phyloP scores from a whole-genome alignment of 2,797 vertebrate genomes.

The Erethizon dorsatum region DNA sequence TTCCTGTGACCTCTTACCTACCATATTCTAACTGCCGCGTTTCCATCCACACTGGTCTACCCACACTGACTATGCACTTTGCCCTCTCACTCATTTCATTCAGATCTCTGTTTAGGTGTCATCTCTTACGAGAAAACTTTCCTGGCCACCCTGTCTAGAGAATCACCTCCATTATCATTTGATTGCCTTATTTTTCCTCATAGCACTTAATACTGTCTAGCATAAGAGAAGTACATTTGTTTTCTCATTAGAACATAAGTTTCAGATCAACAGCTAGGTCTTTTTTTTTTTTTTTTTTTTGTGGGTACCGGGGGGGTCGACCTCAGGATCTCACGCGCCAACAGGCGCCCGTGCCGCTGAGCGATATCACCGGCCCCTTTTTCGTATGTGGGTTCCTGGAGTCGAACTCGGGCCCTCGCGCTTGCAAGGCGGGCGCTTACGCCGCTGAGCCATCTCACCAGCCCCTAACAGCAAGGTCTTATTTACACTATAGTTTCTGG shows the following conservation, averaged over 20 bases:
- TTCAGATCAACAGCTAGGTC: conserved; percentile 14
- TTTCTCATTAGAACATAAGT: neutral
- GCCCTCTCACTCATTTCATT: neutral
- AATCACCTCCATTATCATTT: neutral
- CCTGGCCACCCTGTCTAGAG: neutral
- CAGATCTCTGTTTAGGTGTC: neutral
- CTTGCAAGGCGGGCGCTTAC: no score
- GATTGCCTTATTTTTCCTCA: neutral
- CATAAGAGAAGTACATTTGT: neutral
- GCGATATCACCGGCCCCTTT: no score
- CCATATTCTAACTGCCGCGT: neutral
- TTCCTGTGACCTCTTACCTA: neutral
- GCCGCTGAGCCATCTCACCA: no score
- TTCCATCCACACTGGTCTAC: neutral
- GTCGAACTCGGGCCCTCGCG: no score
- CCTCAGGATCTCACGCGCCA: no score
- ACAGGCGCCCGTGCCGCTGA: no score
- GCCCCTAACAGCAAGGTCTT: neutral
- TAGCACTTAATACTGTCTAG: neutral
- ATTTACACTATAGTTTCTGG: neutral
- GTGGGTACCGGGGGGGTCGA: no score
- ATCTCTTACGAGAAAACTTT: conserved; percentile 13
- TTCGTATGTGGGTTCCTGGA: no score
- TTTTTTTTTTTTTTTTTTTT: no score
- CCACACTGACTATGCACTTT: neutral